Conservation (phyloP, 2,888 invertebrate species). For the Congeria kusceri region DNA sequence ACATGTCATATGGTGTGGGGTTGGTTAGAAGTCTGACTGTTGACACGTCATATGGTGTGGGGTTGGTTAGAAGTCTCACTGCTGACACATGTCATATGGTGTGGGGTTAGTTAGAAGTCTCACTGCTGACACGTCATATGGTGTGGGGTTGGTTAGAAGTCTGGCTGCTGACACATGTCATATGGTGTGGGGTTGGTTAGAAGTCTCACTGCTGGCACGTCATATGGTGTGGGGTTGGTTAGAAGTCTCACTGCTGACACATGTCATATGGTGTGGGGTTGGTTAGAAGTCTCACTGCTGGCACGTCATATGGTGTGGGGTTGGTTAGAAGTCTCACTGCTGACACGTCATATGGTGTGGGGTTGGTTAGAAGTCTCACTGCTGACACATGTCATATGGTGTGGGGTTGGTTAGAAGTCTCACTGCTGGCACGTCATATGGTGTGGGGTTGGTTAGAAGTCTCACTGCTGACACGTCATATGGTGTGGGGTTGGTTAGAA, state of each 20-base stretch:
- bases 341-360: too few species aligned
- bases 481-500: conserved; percentile 61
- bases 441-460: conserved; percentile 58
- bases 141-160: conserved; percentile 58
- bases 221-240: too few species aligned
- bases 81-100: too few species aligned
- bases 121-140: too few species aligned
- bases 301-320: too few species aligned
- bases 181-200: conserved; percentile 65
- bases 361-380: conserved; percentile 21
- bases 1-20: too few species aligned
- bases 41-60: too few species aligned
- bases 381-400: too few species aligned
- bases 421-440: too few species aligned
- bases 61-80: conserved; percentile 21
- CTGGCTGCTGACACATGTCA: too few species aligned
- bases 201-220: neutral
- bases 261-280: too few species aligned
- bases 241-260: neutral
- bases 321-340: neutral
- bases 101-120: conserved; percentile 55
- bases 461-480: neutral
- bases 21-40: neutral
- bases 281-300: neutral
- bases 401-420: conserved; percentile 55